A percentile compares a stretch with the other conserved stretches of the same genome.
Evolutionary conservation across 2,797 vertebrate species (phyloP).

Genomic region (Geotrypetes seraphini): DNA sequence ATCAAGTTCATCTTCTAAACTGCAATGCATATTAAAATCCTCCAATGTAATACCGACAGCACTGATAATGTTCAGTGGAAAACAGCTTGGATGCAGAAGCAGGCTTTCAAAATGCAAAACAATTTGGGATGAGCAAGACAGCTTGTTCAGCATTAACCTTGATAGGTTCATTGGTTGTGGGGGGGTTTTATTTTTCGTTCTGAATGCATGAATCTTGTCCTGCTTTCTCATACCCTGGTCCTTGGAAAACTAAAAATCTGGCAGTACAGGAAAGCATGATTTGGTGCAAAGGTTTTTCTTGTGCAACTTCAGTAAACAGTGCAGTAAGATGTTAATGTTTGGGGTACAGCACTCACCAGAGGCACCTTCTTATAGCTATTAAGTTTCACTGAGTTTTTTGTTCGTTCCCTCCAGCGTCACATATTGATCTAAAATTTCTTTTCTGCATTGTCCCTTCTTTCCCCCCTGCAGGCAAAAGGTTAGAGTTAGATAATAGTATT

Average conservation of each 20-base stretch:
- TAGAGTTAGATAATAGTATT: slow-evolving; percentile 60
- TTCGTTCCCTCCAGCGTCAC: slow-evolving; percentile 25
- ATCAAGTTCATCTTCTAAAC: too few relatives aligned
- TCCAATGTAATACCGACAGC: too few relatives aligned
- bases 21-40: too few relatives aligned
- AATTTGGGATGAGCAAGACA: slow-evolving; percentile 14
- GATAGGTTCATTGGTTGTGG: slow-evolving; percentile 19
- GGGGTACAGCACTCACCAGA: slow-evolving; percentile 2
- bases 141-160: slow-evolving; percentile 31
- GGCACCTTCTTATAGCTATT: slow-evolving; percentile 12
- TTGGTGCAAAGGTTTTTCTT: too few relatives aligned
- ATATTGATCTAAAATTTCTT: slow-evolving; percentile 52
- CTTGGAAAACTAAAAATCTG: slow-evolving; percentile 25
- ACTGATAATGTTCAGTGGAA: too few relatives aligned
- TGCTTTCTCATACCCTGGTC: slow-evolving; percentile 3
- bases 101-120: slow-evolving; percentile 25
- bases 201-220: slow-evolving; percentile 27
- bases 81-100: neutral
- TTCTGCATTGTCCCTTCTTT: slow-evolving; percentile 37
- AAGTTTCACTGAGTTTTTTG: slow-evolving; percentile 27
- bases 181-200: slow-evolving; percentile 22
- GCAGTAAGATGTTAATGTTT: slow-evolving; percentile 12
- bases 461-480: slow-evolving; percentile 51
- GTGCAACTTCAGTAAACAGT: too few relatives aligned
- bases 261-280: too few relatives aligned